These are phyloP conservation scores for Mantis religiosa DNA, from an alignment of 2,888 invertebrate species.

Conservation along the genomic window DNA sequence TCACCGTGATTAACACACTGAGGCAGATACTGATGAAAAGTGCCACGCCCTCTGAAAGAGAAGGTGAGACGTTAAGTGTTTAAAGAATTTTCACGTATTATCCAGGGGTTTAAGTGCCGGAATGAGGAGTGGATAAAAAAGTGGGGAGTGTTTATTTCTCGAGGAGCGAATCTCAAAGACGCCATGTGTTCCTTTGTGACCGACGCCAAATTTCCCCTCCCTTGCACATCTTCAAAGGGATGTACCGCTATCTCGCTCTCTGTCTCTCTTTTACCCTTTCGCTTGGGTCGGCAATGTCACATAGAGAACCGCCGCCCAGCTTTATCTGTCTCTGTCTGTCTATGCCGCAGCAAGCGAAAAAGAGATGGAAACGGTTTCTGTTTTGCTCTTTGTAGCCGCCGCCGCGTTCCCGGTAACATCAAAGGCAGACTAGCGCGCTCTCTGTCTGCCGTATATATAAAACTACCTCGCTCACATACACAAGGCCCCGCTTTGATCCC, in stretches of 20 bases:
- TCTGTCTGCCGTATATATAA: not conserved
- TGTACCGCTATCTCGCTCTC: not conserved
- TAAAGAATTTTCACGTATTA: not conserved
- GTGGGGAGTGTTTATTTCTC: not conserved
- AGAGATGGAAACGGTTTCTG: slow-evolving; percentile 7
- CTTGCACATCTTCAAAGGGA: not conserved
- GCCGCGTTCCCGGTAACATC: slow-evolving; percentile 18
- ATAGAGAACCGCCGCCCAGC: not conserved
- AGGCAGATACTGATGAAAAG: no score
- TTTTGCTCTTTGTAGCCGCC: slow-evolving; percentile 22
- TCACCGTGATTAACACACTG: no score
- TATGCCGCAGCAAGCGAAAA: not conserved
- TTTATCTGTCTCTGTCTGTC: not conserved
- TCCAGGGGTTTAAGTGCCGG: not conserved
- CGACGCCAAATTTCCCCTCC: not conserved
- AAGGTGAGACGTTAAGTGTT: not conserved
- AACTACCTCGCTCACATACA: not conserved
- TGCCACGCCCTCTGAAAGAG: no score
- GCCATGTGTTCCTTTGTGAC: not conserved
- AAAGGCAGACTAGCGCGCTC: slow-evolving; percentile 10
- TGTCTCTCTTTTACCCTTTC: slow-evolving; percentile 11
- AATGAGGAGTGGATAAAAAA: not conserved
- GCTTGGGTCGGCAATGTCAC: not conserved
- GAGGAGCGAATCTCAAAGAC: not conserved
- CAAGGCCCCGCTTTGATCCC: slow-evolving; percentile 16